A percentile compares a stretch with the other conserved stretches of the same genome.
phyloP scores from a whole-genome alignment of 2,888 invertebrate species.

The Zygogramma bicolorata region DNA sequence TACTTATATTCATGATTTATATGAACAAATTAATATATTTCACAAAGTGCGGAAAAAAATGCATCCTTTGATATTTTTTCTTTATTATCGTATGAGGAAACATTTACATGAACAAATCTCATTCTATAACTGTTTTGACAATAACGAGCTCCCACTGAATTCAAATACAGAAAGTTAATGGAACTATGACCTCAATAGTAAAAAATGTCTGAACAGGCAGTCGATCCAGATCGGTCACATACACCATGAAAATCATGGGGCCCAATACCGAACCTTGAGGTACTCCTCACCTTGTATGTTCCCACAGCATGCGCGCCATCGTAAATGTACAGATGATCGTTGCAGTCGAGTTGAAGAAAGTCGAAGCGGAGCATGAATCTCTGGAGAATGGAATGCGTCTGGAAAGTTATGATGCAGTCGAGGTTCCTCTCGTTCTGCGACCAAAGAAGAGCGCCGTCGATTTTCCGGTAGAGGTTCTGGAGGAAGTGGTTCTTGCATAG shows the following conservation, averaged over 20 bases:
- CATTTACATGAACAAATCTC: too few relatives aligned
- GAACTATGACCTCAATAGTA: too few relatives aligned
- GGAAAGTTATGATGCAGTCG: constrained; percentile 93
- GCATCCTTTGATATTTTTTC: too few relatives aligned
- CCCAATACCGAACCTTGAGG: not conserved
- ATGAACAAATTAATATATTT: too few relatives aligned
- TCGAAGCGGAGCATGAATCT: constrained; percentile 95
- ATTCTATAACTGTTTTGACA: too few relatives aligned
- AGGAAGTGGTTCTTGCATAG: constrained; percentile 92
- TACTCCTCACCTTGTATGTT: constrained; percentile 81
- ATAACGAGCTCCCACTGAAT: too few relatives aligned
- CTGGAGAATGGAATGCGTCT: constrained; percentile 94
- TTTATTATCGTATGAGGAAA: too few relatives aligned
- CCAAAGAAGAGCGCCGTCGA: constrained; percentile 91
- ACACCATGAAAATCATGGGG: not conserved
- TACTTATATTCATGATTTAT: too few relatives aligned
- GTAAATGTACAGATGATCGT: constrained; percentile 92
- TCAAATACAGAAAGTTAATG: too few relatives aligned
- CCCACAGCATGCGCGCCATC: constrained; percentile 93
- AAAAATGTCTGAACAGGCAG: too few relatives aligned
- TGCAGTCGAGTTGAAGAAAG: constrained; percentile 91
- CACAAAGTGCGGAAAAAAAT: too few relatives aligned
- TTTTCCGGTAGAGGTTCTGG: constrained; percentile 89
- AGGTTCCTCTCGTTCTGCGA: constrained; percentile 92
- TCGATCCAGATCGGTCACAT: too few relatives aligned